Percentiles rank a stretch among this genome's conserved stretches.
These are phyloP conservation scores for Meriones psammophilus DNA, from an alignment of 2,797 vertebrate genomes.

Conservation along the genomic window DNA sequence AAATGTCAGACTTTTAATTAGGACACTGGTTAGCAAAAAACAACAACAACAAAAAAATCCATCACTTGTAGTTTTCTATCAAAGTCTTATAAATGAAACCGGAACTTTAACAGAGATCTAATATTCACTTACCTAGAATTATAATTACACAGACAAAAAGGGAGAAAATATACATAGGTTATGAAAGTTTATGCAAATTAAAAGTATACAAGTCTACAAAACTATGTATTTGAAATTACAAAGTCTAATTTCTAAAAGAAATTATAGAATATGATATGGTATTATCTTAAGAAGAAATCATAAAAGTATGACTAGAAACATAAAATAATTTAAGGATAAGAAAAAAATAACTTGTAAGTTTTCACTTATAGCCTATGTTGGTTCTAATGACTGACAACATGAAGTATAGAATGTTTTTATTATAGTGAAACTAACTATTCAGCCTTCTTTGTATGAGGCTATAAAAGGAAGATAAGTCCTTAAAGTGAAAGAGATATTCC, in stretches of 20 bases:
- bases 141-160: constrained; percentile 44
- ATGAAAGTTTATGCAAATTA: constrained; percentile 32
- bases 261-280: constrained; percentile 12
- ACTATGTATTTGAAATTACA: constrained; percentile 65
- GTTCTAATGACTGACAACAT: constrained; percentile 62
- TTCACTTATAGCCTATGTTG: constrained; percentile 9
- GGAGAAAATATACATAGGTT: constrained; percentile 40
- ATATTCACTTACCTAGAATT: constrained; percentile 32
- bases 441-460: constrained; percentile 25
- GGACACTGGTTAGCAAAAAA: background rate
- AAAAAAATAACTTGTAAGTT: constrained; percentile 42
- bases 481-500: constrained; percentile 46
- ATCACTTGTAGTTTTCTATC: constrained; percentile 44
- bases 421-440: constrained; percentile 59
- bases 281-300: constrained; percentile 39
- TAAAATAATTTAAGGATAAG: constrained; percentile 12
- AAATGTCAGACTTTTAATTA: constrained; percentile 62
- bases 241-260: constrained; percentile 54
- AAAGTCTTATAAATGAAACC: constrained; percentile 61
- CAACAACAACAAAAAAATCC: background rate
- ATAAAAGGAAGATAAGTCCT: constrained; percentile 48
- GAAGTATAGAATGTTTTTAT: constrained; percentile 10
- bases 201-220: constrained; percentile 47
- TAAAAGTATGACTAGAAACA: background rate
- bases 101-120: constrained; percentile 12